Base-by-base conservation (phyloP, 1,140 invertebrate genomes). In the Cylas formicarius region DNA sequence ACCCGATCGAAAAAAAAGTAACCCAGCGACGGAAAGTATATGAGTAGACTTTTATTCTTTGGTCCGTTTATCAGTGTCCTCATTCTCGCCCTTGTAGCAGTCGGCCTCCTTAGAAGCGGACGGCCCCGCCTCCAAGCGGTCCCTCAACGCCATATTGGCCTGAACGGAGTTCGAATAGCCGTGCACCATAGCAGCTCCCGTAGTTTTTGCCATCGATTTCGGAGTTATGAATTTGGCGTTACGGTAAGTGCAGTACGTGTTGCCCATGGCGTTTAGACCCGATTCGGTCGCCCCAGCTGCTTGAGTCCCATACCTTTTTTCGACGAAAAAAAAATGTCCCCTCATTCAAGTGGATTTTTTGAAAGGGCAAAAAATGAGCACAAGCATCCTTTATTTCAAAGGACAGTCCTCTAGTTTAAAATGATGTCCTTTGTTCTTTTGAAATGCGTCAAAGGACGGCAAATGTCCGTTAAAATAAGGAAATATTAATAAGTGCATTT, bases 281-380 rank as follows among this genome's bases (percentile, higher is more conserved):
- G 76, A 71, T 27, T 69, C 70, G 2, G 79, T 72, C 1, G 78
- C 60, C 44, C 67, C 62, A 7, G 75, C 76, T 35, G 73, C 77
- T 14, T 76, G 68, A 6, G 60, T 45, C 2, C 81, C 81, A 67
- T 82, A 84, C 58, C 80, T 78, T n/a, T n/a, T n/a, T n/a, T n/a
- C n/a, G n/a, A n/a, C n/a, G n/a, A n/a, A n/a, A n/a, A 51, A 37
- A 61, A 65, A 46, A 49, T 21, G 29, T 22, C 3, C 18, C 18
- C 22, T 26, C 19, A 11, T 40, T 34, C 13, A 2, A 40, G 6
- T 16, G 26, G 10, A 4, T 37, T 34, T 7, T 8, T 11, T 11
- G 4, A 33, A 28, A 20, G 7, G 32, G n/a, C 4, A 37, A 31
- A 27, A 6, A 14, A 38, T 11, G 11, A 6, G 31, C 5, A 17